Percentiles rank a stretch among this genome's conserved stretches.
Conservation (phyloP, 1,140 invertebrate genomes). For the Pachyrhynchus sulphureomaculatus region DNA sequence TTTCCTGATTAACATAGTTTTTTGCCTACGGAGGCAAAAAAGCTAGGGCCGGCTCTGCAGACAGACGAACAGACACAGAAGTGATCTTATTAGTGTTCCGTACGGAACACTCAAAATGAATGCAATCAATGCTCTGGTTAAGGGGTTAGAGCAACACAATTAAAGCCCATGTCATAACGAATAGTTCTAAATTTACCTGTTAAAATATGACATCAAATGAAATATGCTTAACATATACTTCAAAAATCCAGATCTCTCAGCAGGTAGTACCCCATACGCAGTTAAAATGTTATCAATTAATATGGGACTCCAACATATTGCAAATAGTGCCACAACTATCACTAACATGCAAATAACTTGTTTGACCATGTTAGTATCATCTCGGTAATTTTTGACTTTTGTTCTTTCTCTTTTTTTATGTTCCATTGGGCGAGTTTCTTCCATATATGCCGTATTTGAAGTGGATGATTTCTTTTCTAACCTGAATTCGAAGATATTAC, state of each 20-base stretch:
- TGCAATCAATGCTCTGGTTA: too few relatives aligned
- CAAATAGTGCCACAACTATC: slow-evolving; percentile 68
- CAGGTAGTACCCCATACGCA: slow-evolving; percentile 59
- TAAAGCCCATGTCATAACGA: too few relatives aligned
- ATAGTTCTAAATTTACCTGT: slow-evolving; percentile 63
- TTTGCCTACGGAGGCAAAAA: too few relatives aligned
- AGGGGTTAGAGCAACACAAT: too few relatives aligned
- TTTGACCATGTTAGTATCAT: slow-evolving; percentile 44
- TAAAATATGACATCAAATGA: slow-evolving; percentile 68
- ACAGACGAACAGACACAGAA: too few relatives aligned
- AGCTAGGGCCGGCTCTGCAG: too few relatives aligned
- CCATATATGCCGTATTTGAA: not conserved
- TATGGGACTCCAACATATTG: slow-evolving; percentile 68
- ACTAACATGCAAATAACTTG: slow-evolving; percentile 74
- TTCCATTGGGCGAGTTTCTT: slow-evolving; percentile 8
- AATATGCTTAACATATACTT: slow-evolving; percentile 67
- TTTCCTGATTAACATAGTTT: too few relatives aligned
- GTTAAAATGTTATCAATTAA: slow-evolving; percentile 67
- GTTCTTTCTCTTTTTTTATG: slow-evolving; percentile 15
- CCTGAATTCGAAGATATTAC: too few relatives aligned
- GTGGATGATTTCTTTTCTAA: slow-evolving; percentile 13
- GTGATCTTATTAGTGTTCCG: too few relatives aligned
- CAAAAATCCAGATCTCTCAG: slow-evolving; percentile 55
- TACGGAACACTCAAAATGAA: too few relatives aligned
- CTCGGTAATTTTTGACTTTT: slow-evolving; percentile 38